Evolutionary conservation across 2,113 vertebrate genomes (phyloP), one percentile per base, ranked within the genome.

Genomic region (Hippocampus mohnikei): DNA sequence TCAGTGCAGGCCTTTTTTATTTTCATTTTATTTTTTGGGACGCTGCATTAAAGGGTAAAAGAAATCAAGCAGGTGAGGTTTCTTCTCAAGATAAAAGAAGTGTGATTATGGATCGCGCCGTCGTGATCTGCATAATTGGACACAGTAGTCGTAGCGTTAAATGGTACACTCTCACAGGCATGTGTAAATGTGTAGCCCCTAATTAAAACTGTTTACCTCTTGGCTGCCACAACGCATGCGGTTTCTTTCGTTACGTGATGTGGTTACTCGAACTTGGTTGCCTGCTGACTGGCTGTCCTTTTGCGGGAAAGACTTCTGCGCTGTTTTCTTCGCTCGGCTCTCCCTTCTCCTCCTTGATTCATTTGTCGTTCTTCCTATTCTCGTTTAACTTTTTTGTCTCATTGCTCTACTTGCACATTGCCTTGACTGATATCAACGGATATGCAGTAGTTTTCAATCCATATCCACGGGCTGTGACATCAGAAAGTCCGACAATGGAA

Each of bases 201-300:
- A 78, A 78, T 81, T 81, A 74, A 79, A 78, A 55, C 29, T 52
- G 44, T 81, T 73, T 70, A 62, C 23, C 55, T 79, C 53, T 40
- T 3, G 23, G 59, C 61, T 71, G 23, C 59, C 48, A 64, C 20
- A 21, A n/a, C 74, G 37, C 65, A 55, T 69, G 25, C 50, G 7
- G 1, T 55, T 67, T 75, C 27, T 70, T 60, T 73, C 44, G 69
- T 78, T 50, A 67, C 1, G 16, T 42, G 50, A 74, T 79, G 66
- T 11, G 66, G 53, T 66, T 69, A 67, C 29, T 37, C 74, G 76
- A 42, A 52, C 55, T 42, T 71, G 50, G 75, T 72, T 72, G 27
- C 74, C 70, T 76, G 71, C 71, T 63, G 78, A 74, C 69, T 58
- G 15, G 63, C 55, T 73, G 79, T 85, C 70, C 73, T 56, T 3